Percentiles rank a stretch among this genome's conserved stretches.
Evolutionary conservation across 2,888 invertebrate genomes (phyloP).

Genomic region (Napeogenes sylphis): DNA sequence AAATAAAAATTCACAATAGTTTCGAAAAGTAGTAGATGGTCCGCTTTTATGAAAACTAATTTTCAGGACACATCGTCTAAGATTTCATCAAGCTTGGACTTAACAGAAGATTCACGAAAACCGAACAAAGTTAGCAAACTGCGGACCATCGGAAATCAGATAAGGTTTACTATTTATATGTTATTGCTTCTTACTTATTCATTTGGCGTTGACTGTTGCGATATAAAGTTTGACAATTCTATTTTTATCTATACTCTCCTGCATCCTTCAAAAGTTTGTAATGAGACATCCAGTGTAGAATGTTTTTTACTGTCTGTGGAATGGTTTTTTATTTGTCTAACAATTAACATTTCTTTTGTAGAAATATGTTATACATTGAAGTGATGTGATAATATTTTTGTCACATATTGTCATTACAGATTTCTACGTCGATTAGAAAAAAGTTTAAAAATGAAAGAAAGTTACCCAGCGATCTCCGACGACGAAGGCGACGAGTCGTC

Average conservation of each 20-base stretch:
- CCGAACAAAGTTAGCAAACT: conserved; percentile 82
- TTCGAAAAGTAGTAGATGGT: background rate
- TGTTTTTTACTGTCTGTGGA: background rate
- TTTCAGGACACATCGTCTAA: conserved; percentile 78
- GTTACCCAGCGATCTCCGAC: conserved; percentile 77
- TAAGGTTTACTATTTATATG: conserved; percentile 71
- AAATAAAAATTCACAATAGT: background rate
- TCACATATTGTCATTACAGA: conserved; percentile 53
- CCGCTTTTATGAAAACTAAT: background rate
- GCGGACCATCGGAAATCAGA: conserved; percentile 86
- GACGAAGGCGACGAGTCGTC: conserved; percentile 80
- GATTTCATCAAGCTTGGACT: conserved; percentile 79
- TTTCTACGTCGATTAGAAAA: conserved; percentile 84
- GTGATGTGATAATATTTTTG: no score
- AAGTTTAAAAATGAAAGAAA: conserved; percentile 83
- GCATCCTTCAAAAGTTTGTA: background rate
- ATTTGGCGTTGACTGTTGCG: background rate
- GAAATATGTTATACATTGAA: background rate
- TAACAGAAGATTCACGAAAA: conserved; percentile 75
- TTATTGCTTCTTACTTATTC: conserved; percentile 18
- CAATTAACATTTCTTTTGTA: background rate
- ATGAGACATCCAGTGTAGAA: background rate
- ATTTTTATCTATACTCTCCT: conserved; percentile 6
- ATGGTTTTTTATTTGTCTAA: background rate
- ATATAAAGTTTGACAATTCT: conserved; percentile 3